phyloP scores from a whole-genome alignment of 2,113 vertebrate species.

The Hemiprocne comata region DNA sequence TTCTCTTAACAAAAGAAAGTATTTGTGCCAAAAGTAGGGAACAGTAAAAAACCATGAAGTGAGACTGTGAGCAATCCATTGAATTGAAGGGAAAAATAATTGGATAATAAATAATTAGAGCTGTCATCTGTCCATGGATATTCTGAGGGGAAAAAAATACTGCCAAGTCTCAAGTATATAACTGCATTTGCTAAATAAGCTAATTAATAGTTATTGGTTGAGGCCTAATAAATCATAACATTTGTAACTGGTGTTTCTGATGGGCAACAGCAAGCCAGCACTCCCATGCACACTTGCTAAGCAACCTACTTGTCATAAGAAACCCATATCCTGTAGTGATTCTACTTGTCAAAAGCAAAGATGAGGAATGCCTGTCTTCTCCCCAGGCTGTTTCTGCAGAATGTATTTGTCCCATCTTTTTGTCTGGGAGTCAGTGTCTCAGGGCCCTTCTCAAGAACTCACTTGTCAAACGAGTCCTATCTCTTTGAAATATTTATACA shows the following conservation, averaged over 20 bases:
- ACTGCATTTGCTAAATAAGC: slow-evolving; percentile 47
- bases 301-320: not conserved
- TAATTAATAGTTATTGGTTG: slow-evolving; percentile 48
- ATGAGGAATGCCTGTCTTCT: not conserved
- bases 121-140: not conserved
- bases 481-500: slow-evolving; percentile 44
- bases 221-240: slow-evolving; percentile 29
- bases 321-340: not conserved
- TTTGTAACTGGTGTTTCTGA: not conserved
- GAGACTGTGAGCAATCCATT: not conserved
- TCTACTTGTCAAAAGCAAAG: not conserved
- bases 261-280: not conserved
- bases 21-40: not conserved
- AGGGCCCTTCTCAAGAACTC: not conserved
- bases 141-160: slow-evolving; percentile 18
- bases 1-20: not conserved
- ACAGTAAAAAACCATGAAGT: not conserved
- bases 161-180: not conserved
- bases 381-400: not conserved
- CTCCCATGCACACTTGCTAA: not conserved
- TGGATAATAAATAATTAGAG: slow-evolving; percentile 35
- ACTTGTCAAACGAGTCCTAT: slow-evolving; percentile 17
- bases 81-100: slow-evolving; percentile 21
- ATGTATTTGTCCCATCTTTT: not conserved
- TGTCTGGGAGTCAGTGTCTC: not conserved